Conservation (phyloP, 1,140 invertebrate genomes). For the Drosophila triauraria region DNA sequence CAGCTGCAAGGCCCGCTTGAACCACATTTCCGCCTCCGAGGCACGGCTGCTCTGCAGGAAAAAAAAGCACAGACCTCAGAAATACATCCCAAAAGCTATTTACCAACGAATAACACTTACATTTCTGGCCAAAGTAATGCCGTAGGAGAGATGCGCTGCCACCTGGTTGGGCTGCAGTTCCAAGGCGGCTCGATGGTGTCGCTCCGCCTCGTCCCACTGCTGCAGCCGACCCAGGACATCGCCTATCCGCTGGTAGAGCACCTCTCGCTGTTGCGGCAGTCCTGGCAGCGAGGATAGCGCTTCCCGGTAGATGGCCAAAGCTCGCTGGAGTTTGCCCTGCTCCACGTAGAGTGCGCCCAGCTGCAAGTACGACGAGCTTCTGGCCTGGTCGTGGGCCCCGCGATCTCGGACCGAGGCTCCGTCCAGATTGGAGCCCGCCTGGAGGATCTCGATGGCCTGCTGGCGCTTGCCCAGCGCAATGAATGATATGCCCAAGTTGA, state of each 20-base stretch:
- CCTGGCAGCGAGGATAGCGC: slow-evolving; percentile 93
- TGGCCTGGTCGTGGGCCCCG: slow-evolving; percentile 94
- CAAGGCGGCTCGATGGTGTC: slow-evolving; percentile 93
- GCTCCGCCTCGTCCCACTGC: slow-evolving; percentile 92
- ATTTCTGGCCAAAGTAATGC: slow-evolving; percentile 95
- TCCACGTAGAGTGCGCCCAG: slow-evolving; percentile 95
- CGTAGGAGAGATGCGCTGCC: slow-evolving; percentile 95
- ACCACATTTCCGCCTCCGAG: slow-evolving; percentile 95
- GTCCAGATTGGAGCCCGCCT: slow-evolving; percentile 93
- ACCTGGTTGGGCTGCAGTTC: slow-evolving; percentile 93
- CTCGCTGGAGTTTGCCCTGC: slow-evolving; percentile 92
- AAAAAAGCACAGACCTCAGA: background rate
- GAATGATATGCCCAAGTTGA: slow-evolving; percentile 96
- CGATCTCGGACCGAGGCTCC: slow-evolving; percentile 95
- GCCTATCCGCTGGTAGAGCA: slow-evolving; percentile 86
- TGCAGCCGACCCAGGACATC: slow-evolving; percentile 93
- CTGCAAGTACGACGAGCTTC: slow-evolving; percentile 96
- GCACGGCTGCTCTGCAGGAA: slow-evolving; percentile 90
- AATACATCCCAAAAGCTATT: background rate
- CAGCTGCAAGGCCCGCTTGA: slow-evolving; percentile 92
- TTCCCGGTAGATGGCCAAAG: slow-evolving; percentile 95
- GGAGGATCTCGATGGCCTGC: slow-evolving; percentile 93
- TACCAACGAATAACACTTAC: slow-evolving; percentile 87
- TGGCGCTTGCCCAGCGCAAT: slow-evolving; percentile 92
- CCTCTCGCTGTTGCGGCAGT: slow-evolving; percentile 92